Percentiles rank a stretch among this genome's conserved stretches.
phyloP scores from a whole-genome alignment of 2,888 invertebrate genomes.

The Aphelenchoides bicaudatus region DNA sequence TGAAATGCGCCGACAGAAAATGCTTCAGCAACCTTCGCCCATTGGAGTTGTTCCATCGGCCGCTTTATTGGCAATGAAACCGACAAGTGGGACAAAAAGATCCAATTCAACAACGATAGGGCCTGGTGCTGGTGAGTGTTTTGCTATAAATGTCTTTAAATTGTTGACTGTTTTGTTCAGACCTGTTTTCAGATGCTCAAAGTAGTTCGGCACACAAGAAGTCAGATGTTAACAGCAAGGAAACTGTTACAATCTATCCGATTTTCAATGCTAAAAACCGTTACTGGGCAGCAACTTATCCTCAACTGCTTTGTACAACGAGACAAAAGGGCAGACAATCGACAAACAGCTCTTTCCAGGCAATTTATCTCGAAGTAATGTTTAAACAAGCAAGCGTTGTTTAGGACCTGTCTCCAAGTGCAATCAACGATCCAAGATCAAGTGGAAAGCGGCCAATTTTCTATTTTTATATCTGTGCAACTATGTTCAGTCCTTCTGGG shows the following conservation, averaged over 20 bases:
- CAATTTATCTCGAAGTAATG: conserved; percentile 11
- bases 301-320: conserved; percentile 57
- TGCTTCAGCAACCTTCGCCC: conserved; percentile 53
- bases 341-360: conserved; percentile 47
- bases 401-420: conserved; percentile 45
- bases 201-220: conserved; percentile 57
- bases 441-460: conserved; percentile 58
- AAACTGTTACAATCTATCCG: conserved; percentile 44
- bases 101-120: conserved; percentile 39
- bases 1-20: conserved; percentile 49
- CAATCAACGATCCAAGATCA: conserved; percentile 35
- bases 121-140: conserved; percentile 1
- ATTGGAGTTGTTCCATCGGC: conserved; percentile 45
- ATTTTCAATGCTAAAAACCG: conserved; percentile 48
- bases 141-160: not conserved
- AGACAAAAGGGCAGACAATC: conserved; percentile 54
- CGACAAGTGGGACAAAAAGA: conserved; percentile 54
- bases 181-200: conserved; percentile 10
- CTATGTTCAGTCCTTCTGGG: conserved; percentile 52
- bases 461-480: conserved; percentile 57
- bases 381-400: not conserved
- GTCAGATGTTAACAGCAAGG: conserved; percentile 57
- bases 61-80: conserved; percentile 54
- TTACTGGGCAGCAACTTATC: conserved; percentile 58
- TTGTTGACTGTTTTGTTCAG: conserved; percentile 7